Conservation (phyloP, 1,140 invertebrate genomes). For the Drosophila tristis region DNA sequence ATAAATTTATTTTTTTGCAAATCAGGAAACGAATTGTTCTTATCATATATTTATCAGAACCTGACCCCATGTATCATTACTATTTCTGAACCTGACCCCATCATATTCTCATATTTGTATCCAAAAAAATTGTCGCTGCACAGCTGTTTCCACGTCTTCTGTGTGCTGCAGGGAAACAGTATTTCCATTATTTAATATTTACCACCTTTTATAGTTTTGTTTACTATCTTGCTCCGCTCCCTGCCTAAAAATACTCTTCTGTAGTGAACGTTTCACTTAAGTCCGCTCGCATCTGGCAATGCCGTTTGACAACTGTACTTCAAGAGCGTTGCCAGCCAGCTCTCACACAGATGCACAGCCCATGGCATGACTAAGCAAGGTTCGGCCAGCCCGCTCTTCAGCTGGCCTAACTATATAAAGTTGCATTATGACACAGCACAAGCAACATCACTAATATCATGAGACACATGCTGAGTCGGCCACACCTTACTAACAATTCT, state of each 20-base stretch:
- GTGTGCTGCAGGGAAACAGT: slow-evolving; percentile 16
- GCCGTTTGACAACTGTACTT: slow-evolving; percentile 73
- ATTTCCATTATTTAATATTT: slow-evolving; percentile 52
- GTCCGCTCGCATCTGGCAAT: slow-evolving; percentile 61
- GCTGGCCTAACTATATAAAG: too few relatives aligned
- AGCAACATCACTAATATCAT: slow-evolving; percentile 4
- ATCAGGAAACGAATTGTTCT: too few relatives aligned
- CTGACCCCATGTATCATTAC: too few relatives aligned
- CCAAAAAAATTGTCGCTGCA: too few relatives aligned
- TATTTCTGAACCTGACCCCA: too few relatives aligned
- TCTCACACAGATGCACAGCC: slow-evolving; percentile 54
- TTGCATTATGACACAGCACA: neutral
- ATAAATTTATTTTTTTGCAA: too few relatives aligned
- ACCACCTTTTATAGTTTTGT: slow-evolving; percentile 54
- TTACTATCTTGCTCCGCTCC: slow-evolving; percentile 38
- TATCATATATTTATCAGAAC: too few relatives aligned
- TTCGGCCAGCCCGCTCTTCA: too few relatives aligned
- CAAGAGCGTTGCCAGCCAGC: slow-evolving; percentile 72
- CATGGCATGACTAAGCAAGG: neutral
- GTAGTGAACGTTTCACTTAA: slow-evolving; percentile 57
- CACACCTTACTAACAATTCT: neutral
- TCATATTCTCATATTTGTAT: too few relatives aligned
- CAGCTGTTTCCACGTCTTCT: slow-evolving; percentile 27
- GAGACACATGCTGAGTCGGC: slow-evolving; percentile 3
- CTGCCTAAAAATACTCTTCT: slow-evolving; percentile 56